These are phyloP conservation scores for Phrynosoma blainvillii DNA, from an alignment of 2,113 vertebrate species.

Conservation along the genomic window DNA sequence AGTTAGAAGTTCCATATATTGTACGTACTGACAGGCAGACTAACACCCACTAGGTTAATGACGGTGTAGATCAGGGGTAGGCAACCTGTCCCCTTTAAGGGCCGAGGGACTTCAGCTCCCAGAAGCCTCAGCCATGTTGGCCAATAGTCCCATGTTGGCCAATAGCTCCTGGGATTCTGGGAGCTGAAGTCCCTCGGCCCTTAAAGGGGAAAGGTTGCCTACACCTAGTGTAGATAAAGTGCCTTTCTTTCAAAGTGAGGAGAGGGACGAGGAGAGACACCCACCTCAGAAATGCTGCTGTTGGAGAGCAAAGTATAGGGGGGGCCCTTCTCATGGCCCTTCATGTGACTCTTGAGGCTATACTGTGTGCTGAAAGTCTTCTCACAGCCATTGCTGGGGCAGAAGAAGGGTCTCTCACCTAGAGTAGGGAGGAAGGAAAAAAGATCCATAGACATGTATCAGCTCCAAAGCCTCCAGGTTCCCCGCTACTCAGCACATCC, in stretches of 20 bases:
- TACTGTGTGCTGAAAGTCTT: constrained; percentile 98
- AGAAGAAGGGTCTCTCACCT: constrained; percentile 98
- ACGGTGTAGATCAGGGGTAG: not conserved
- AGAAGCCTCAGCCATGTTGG: too few relatives aligned
- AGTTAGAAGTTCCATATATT: not conserved
- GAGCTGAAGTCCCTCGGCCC: too few relatives aligned
- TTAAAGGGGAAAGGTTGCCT: too few relatives aligned
- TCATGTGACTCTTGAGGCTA: constrained; percentile 97
- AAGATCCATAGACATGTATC: constrained; percentile 20
- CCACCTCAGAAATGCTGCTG: constrained; percentile 88
- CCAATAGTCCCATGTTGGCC: too few relatives aligned
- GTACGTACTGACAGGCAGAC: not conserved
- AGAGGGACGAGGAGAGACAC: constrained; percentile 48
- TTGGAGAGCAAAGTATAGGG: constrained; percentile 82
- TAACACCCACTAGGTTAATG: not conserved
- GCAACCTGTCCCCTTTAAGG: too few relatives aligned
- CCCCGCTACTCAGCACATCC: not conserved
- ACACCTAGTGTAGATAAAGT: not conserved
- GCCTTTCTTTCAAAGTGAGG: not conserved
- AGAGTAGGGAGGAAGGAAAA: constrained; percentile 36
- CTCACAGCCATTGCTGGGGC: constrained; percentile 94
- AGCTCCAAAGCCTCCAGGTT: not conserved
- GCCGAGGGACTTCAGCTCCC: too few relatives aligned
- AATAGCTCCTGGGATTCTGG: too few relatives aligned
- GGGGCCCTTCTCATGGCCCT: constrained; percentile 92